A percentile compares a stretch with the other conserved stretches of the same genome.
phyloP scores from a whole-genome alignment of 2,797 vertebrate genomes.

The Gallinago nigripennis region DNA sequence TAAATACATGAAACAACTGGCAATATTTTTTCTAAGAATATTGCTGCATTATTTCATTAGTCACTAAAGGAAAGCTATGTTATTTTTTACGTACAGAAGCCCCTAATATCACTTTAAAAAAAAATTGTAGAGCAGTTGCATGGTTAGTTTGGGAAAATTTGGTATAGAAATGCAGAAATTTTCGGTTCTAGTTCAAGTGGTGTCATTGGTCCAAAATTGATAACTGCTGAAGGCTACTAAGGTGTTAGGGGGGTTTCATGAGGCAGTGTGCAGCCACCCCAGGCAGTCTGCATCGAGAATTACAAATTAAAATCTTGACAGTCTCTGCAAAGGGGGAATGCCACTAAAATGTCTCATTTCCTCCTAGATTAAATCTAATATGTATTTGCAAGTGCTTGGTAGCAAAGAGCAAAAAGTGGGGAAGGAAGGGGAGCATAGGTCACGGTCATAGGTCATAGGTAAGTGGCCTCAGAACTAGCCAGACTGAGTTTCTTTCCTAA shows the following conservation, averaged over 20 bases:
- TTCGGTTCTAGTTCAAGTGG: not conserved
- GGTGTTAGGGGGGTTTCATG: not conserved
- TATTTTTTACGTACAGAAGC: not conserved
- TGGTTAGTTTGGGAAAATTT: not conserved
- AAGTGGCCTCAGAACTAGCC: not conserved
- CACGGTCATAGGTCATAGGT: not conserved
- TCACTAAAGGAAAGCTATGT: not conserved
- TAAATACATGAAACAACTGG: not conserved
- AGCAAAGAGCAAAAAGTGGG: not conserved
- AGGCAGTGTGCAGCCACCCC: not conserved
- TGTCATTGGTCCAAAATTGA: not conserved
- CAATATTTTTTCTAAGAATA: conserved; percentile 12
- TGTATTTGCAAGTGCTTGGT: not conserved
- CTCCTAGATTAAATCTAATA: not conserved
- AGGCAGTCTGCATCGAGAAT: not conserved
- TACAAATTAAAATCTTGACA: not conserved
- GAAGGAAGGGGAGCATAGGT: not conserved
- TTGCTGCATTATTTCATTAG: not conserved
- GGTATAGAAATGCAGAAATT: not conserved
- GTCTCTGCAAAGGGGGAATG: not conserved
- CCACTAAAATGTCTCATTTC: not conserved
- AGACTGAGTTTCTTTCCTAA: not conserved
- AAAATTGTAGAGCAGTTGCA: not conserved
- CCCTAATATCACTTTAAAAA: not conserved
- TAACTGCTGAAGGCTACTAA: not conserved